phyloP scores from a whole-genome alignment of 2,888 invertebrate species.

The Pogonocherus hispidulus region DNA sequence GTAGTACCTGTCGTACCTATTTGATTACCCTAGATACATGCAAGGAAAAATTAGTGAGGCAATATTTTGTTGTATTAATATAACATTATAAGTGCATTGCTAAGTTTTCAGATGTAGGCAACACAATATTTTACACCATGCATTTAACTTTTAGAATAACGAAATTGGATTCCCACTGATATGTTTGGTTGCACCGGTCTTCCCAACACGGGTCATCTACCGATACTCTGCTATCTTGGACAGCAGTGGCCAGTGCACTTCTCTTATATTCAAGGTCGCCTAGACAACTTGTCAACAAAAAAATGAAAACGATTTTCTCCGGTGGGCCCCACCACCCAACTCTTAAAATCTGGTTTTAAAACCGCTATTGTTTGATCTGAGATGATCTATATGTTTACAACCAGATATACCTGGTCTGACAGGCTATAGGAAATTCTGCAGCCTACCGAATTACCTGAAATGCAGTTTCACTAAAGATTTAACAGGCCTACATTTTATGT shows the following conservation, averaged over 20 bases:
- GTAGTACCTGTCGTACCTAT: no score
- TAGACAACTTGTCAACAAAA: constrained; percentile 56
- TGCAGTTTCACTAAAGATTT: background rate
- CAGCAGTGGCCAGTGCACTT: constrained; percentile 56
- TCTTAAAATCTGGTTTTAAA: constrained; percentile 43
- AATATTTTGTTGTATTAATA: no score
- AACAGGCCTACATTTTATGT: background rate
- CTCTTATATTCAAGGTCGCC: constrained; percentile 59
- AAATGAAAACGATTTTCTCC: constrained; percentile 34
- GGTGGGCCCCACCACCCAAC: constrained; percentile 34
- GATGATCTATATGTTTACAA: constrained; percentile 43
- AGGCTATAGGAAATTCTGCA: background rate
- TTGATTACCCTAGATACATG: no score
- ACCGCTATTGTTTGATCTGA: constrained; percentile 43
- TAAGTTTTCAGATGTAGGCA: no score
- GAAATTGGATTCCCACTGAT: background rate
- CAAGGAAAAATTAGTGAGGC: no score
- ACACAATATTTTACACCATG: no score
- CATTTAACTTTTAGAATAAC: no score
- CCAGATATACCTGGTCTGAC: constrained; percentile 1
- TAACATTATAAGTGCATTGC: no score
- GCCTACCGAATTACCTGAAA: background rate
- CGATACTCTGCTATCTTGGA: constrained; percentile 44
- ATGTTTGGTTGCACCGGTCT: constrained; percentile 41
- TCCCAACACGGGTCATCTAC: constrained; percentile 45